phyloP scores from a whole-genome alignment of 2,113 vertebrate species.

The Hippocampus mohnikei region DNA sequence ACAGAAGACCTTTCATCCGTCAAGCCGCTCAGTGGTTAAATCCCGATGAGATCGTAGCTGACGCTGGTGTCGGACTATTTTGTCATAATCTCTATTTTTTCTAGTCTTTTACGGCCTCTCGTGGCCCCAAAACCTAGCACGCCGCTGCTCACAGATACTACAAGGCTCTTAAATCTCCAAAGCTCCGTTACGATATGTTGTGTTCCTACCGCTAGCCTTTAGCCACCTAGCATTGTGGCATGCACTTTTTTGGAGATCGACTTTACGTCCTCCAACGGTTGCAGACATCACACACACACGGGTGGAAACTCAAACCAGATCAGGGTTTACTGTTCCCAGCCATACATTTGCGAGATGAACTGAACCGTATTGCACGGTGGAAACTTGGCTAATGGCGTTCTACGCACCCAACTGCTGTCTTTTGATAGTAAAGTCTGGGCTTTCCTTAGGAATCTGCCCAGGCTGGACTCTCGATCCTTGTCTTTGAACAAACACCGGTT shows the following conservation, averaged over 20 bases:
- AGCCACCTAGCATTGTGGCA: neutral
- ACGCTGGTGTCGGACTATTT: neutral
- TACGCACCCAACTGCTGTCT: slow-evolving; percentile 27
- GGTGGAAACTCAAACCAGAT: slow-evolving; percentile 1
- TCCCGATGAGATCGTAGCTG: neutral
- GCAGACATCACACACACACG: neutral
- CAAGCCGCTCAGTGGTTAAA: slow-evolving; percentile 34
- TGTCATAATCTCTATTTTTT: neutral
- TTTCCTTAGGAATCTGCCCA: slow-evolving; percentile 56
- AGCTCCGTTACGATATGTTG: too few species aligned
- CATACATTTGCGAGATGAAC: neutral
- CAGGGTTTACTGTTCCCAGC: neutral
- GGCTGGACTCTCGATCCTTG: slow-evolving; percentile 32
- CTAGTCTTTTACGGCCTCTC: too few species aligned
- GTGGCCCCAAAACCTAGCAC: too few species aligned
- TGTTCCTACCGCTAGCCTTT: neutral
- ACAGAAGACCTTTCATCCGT: slow-evolving; percentile 14
- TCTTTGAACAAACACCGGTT: slow-evolving; percentile 65
- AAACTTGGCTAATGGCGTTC: neutral
- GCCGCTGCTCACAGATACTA: too few species aligned
- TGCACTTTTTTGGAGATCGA: too few species aligned
- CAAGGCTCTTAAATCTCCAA: too few species aligned
- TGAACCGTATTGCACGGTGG: neutral
- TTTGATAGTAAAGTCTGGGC: slow-evolving; percentile 61
- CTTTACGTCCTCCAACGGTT: neutral